A percentile compares a stretch with the other conserved stretches of the same genome.
Evolutionary conservation across 2,113 vertebrate species (phyloP).

Genomic region (Thinocorus orbignyianus): DNA sequence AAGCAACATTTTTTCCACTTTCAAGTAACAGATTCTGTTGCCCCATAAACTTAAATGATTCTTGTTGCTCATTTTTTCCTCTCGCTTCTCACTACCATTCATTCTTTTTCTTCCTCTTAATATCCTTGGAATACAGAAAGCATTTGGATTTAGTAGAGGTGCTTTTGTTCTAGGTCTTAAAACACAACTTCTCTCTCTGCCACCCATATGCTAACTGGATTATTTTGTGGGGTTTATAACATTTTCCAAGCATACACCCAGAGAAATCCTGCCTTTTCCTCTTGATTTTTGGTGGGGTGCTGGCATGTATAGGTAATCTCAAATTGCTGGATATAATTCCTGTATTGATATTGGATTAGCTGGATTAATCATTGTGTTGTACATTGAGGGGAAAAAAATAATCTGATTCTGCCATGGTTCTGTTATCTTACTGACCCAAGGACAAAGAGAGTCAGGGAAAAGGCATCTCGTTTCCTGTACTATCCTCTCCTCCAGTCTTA

Average conservation of each 20-base stretch:
- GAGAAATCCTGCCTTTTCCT: neutral
- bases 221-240: neutral
- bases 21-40: neutral
- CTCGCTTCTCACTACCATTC: neutral
- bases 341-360: neutral
- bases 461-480: neutral
- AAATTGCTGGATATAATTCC: neutral
- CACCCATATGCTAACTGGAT: neutral
- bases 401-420: neutral
- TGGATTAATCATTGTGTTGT: neutral
- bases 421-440: neutral
- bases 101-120: neutral
- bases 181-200: neutral
- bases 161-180: neutral
- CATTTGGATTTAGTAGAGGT: slow-evolving; percentile 6
- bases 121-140: slow-evolving; percentile 7
- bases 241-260: neutral
- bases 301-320: neutral
- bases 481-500: neutral
- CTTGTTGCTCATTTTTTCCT: neutral
- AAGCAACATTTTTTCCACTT: neutral
- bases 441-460: neutral
- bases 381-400: neutral
- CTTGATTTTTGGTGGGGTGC: neutral
- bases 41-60: neutral